A percentile compares a stretch with the other conserved stretches of the same genome.
These are phyloP conservation scores for Callyntrura sp. DNA, from an alignment of 2,888 invertebrate genomes.

Conservation along the genomic window DNA sequence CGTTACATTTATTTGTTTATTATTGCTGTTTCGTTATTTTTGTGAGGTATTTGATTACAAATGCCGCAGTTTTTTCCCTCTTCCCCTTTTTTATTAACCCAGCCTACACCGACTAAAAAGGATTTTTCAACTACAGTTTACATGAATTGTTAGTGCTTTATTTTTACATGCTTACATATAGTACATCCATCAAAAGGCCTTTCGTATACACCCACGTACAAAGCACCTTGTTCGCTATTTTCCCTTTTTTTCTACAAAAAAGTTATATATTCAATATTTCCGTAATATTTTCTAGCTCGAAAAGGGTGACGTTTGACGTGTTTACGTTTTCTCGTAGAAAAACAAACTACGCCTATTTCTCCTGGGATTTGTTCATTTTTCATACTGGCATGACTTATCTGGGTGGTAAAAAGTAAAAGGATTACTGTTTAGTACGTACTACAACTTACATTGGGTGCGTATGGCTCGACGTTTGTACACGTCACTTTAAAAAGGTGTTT, in stretches of 20 bases:
- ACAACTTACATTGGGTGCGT: conserved; percentile 2
- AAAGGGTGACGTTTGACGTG: too few species aligned
- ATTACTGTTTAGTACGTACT: conserved; percentile 17
- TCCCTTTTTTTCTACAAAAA: too few species aligned
- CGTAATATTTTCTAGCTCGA: too few species aligned
- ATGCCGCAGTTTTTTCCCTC: too few species aligned
- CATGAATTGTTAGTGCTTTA: too few species aligned
- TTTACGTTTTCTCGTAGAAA: neutral
- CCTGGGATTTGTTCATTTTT: neutral
- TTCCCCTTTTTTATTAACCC: too few species aligned
- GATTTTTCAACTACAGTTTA: too few species aligned
- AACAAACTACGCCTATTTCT: conserved; percentile 22
- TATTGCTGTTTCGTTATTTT: neutral
- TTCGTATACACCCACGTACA: neutral
- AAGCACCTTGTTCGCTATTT: neutral
- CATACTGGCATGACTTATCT: neutral
- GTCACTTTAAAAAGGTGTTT: conserved; percentile 60
- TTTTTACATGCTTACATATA: neutral
- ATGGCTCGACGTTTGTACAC: conserved; percentile 7
- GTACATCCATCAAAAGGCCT: too few species aligned
- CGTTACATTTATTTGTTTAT: neutral
- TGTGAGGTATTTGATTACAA: neutral
- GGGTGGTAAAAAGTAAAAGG: conserved; percentile 10
- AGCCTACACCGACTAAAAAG: too few species aligned
- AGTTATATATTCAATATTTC: too few species aligned